A percentile compares a stretch with the other conserved stretches of the same genome.
These are phyloP conservation scores for Sphaeramia orbicularis DNA, from an alignment of 2,797 vertebrate species.

Conservation along the genomic window DNA sequence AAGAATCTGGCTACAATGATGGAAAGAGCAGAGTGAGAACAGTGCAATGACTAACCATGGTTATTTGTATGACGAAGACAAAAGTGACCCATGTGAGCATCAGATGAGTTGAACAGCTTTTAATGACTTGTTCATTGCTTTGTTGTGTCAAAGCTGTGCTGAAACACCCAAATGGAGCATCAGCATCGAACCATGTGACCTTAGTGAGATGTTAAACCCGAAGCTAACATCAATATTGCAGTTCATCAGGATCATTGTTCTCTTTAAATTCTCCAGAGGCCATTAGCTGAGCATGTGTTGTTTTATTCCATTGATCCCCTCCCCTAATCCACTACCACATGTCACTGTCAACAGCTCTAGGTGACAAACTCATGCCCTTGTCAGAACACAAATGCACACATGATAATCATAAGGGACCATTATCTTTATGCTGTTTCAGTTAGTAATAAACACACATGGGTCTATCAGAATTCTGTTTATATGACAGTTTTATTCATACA, in stretches of 20 bases:
- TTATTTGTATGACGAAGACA: conserved; percentile 6
- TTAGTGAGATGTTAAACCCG: conserved; percentile 1
- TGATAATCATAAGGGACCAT: conserved; percentile 4
- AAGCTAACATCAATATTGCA: conserved; percentile 14
- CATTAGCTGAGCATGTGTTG: conserved; percentile 42
- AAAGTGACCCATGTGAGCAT: not conserved
- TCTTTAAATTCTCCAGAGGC: conserved; percentile 14
- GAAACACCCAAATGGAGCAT: not conserved
- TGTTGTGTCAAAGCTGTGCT: conserved; percentile 23
- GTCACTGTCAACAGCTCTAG: conserved; percentile 47
- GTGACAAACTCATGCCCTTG: conserved; percentile 48
- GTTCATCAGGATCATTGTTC: conserved; percentile 23
- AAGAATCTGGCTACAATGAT: not conserved
- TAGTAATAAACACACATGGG: not conserved
- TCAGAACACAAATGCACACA: conserved; percentile 18
- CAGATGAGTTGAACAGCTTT: conserved; percentile 1
- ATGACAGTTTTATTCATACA: conserved; percentile 53
- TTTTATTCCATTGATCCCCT: conserved; percentile 55
- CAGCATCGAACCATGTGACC: conserved; percentile 5
- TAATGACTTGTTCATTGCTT: conserved; percentile 1
- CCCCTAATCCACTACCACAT: conserved; percentile 54
- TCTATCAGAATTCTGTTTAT: not conserved
- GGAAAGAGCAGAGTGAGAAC: not conserved
- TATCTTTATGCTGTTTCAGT: not conserved
- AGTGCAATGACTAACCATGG: not conserved